Percentiles rank a stretch among this genome's conserved stretches.
phyloP scores from a whole-genome alignment of 2,113 vertebrate species.

The Mormoops blainvillei region DNA sequence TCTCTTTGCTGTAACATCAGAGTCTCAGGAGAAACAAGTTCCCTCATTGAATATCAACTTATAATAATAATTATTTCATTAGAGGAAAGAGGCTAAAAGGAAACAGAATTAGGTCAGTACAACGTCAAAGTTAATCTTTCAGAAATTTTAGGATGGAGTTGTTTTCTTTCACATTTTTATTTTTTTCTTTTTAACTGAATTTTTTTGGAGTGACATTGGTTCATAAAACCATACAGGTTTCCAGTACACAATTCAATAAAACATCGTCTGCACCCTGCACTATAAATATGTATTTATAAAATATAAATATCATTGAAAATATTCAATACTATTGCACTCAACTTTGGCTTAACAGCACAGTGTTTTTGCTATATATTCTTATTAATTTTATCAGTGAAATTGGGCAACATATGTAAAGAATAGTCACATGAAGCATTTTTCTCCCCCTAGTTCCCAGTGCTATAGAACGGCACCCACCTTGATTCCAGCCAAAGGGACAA shows the following conservation, averaged over 20 bases:
- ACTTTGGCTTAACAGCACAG: background rate
- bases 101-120: background rate
- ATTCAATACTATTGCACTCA: background rate
- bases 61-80: background rate
- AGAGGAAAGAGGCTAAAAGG: background rate
- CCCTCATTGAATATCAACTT: background rate
- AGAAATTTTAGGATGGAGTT: background rate
- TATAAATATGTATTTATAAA: background rate
- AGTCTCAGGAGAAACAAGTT: background rate
- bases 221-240: no score
- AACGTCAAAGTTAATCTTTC: background rate
- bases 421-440: background rate
- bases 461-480: background rate
- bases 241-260: no score
- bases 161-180: background rate
- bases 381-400: background rate
- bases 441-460: background rate
- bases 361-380: background rate
- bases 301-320: background rate
- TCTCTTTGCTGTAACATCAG: background rate
- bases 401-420: background rate
- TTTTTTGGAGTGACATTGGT: no score
- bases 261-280: no score
- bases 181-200: no score
- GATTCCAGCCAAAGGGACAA: background rate